phyloP scores from a whole-genome alignment of 2,113 vertebrate genomes.

The Indri indri region DNA sequence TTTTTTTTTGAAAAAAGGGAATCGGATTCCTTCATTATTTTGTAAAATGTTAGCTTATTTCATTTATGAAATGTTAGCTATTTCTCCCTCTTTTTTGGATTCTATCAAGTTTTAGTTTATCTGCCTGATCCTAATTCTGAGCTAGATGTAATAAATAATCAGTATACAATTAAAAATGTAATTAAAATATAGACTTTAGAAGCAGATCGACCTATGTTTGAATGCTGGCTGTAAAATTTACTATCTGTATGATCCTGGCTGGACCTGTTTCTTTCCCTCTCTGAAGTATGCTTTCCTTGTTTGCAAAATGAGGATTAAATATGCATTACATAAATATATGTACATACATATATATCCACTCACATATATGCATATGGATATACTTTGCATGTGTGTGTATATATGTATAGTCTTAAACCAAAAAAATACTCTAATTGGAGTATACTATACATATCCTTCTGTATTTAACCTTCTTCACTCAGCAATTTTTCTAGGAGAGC shows the following conservation, averaged over 20 bases:
- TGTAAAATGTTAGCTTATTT: slow-evolving; percentile 19
- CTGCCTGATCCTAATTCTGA: neutral
- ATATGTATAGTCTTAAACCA: neutral
- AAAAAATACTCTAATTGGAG: neutral
- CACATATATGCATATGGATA: too few relatives aligned
- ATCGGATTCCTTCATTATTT: neutral
- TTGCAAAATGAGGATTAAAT: neutral
- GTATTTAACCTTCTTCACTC: neutral
- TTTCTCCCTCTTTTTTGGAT: neutral
- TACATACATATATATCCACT: neutral
- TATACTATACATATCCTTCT: neutral
- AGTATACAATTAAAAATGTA: neutral
- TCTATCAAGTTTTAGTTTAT: slow-evolving; percentile 8
- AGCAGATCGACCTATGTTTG: neutral
- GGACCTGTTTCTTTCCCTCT: neutral
- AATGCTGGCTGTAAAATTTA: neutral
- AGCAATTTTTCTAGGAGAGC: neutral
- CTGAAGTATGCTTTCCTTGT: neutral
- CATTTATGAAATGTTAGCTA: neutral
- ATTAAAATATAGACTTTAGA: neutral
- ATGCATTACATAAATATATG: neutral
- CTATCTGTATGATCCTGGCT: neutral
- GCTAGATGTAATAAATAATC: slow-evolving; percentile 11
- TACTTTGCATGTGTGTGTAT: neutral
- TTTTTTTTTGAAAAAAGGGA: neutral